These are phyloP conservation scores for Cataglyphis rosenhaueri DNA, from an alignment of 2,888 invertebrate genomes.

Conservation along the genomic window DNA sequence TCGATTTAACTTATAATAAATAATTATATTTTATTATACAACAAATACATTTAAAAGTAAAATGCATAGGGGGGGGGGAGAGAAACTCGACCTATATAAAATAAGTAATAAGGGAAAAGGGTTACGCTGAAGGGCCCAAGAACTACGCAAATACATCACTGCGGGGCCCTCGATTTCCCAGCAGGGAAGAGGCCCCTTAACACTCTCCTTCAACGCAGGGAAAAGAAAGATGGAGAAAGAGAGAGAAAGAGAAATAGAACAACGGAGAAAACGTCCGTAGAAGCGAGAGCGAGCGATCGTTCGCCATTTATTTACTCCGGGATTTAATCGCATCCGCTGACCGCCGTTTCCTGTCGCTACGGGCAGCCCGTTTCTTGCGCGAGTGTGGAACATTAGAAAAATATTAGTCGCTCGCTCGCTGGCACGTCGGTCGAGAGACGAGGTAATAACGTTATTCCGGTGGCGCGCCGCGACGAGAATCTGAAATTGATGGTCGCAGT, in stretches of 20 bases:
- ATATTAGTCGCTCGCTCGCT: slow-evolving; percentile 43
- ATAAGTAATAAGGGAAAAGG: slow-evolving; percentile 30
- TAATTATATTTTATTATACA: too few relatives aligned
- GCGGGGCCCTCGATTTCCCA: slow-evolving; percentile 58
- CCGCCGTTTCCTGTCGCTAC: slow-evolving; percentile 70
- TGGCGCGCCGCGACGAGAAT: slow-evolving; percentile 48
- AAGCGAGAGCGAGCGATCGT: slow-evolving; percentile 30
- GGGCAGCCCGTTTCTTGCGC: slow-evolving; percentile 49
- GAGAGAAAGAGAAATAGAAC: neutral
- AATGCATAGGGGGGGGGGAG: neutral
- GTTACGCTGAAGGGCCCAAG: slow-evolving; percentile 17
- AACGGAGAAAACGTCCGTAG: slow-evolving; percentile 6
- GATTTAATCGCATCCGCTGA: slow-evolving; percentile 73
- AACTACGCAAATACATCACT: slow-evolving; percentile 42
- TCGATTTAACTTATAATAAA: too few relatives aligned
- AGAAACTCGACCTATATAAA: neutral
- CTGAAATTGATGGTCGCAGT: slow-evolving; percentile 47
- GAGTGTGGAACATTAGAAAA: slow-evolving; percentile 53
- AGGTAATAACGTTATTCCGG: slow-evolving; percentile 54
- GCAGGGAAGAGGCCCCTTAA: slow-evolving; percentile 46
- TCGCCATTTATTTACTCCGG: slow-evolving; percentile 66
- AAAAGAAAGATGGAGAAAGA: neutral
- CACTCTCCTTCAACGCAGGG: slow-evolving; percentile 30
- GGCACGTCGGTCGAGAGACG: slow-evolving; percentile 32
- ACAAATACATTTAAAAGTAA: neutral